Evolutionary conservation across 2,797 vertebrate genomes (phyloP), one percentile per base, ranked within the genome.

Genomic region (Cryptoblepharus egeriae): DNA sequence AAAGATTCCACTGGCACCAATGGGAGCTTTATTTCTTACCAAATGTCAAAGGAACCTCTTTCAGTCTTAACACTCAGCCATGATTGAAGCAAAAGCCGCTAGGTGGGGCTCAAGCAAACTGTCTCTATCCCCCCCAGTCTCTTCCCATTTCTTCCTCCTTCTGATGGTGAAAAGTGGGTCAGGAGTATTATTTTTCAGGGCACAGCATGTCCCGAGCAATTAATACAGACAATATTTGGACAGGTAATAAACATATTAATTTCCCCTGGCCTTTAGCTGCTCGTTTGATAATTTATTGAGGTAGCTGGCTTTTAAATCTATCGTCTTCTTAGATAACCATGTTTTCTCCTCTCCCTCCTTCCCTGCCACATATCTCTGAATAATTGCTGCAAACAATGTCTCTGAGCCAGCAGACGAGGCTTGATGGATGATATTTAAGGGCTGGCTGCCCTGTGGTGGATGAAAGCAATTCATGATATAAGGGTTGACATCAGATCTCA

Each of bases 301-400:
- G 86, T 20, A 68, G 52, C 37, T 60, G 75, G 52, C 58, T 58
- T 84, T 84, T 84, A 70, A 80, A 80, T 60, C 49, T 81, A 67
- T 61, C 5, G 11, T 57, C 2, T 1, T 39, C 55, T 82, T 28
- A 26, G 0, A 0, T 39, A 67, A 0, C 1, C 77, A 79, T 52
- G 24, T 74, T 65, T 78, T 86, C 49, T 71, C 22, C 65, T 15
- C 39, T 22, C 35, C 24, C 37, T 3, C 24, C 32, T 9, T 7
- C 35, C 49, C 18, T 1, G 24, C 3, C 32, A 60, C 12, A 20
- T 28, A 55, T 45, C 20, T 71, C 71, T 82, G 81, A 75, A 81
- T 69, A 87, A 52, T 9, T 42, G 1, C 79, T 76, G 79, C 18
- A 0, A 83, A 80, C n/a, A 37, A 9, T 1, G 12, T 73, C 79